Percentiles rank a stretch among this genome's conserved stretches.
Conservation (phyloP, 2,797 vertebrate genomes). For the Microctenopoma lineatum region DNA sequence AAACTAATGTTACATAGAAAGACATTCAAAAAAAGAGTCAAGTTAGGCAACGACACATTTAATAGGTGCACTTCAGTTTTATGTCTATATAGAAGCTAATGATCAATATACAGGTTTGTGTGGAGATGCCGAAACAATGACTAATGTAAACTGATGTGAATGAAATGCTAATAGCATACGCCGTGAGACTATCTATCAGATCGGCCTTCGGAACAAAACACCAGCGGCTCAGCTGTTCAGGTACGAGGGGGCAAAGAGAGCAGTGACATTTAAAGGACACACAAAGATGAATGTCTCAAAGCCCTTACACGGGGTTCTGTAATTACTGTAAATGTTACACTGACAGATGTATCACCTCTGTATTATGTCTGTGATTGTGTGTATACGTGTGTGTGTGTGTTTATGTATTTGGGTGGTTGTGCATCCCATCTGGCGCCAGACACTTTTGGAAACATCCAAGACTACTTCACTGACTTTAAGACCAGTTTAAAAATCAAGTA, state of each 20-base stretch:
- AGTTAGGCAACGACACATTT: not conserved
- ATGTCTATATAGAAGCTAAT: not conserved
- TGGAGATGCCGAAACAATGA: slow-evolving; percentile 7
- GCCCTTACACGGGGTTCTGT: slow-evolving; percentile 31
- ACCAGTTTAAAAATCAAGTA: not conserved
- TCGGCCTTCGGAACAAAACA: slow-evolving; percentile 10
- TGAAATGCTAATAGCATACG: slow-evolving; percentile 7
- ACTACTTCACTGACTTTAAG: not conserved
- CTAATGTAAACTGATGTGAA: slow-evolving; percentile 33
- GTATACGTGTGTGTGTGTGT: slow-evolving; percentile 7
- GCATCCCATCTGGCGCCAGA: not conserved
- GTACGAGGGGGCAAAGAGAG: slow-evolving; percentile 6
- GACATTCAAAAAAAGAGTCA: not conserved
- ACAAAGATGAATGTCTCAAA: slow-evolving; percentile 24
- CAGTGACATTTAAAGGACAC: slow-evolving; percentile 41
- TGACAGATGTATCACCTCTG: slow-evolving; percentile 21
- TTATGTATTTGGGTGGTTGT: slow-evolving; percentile 13
- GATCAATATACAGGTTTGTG: slow-evolving; percentile 3
- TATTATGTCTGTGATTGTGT: slow-evolving; percentile 20
- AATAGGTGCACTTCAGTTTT: not conserved
- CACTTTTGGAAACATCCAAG: not conserved
- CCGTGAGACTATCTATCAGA: not conserved
- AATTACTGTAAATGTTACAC: slow-evolving; percentile 39
- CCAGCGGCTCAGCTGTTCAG: slow-evolving; percentile 11
- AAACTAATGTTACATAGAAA: not conserved